Base-by-base conservation (phyloP, 1,140 invertebrate genomes). In the Phymastichus coffea region DNA sequence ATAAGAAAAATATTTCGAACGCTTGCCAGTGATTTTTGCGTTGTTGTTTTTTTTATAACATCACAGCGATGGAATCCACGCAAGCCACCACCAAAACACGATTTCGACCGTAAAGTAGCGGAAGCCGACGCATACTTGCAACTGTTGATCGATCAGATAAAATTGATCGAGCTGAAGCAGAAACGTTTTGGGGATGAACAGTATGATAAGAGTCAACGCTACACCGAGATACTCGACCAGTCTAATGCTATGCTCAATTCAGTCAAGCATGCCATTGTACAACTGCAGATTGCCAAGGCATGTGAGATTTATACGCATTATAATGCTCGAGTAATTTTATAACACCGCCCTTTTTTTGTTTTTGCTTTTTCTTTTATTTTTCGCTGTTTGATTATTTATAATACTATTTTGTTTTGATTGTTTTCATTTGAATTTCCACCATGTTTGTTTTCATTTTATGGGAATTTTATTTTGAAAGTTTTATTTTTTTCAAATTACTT, bases 81-180 rank as follows among this genome's bases (percentile, higher is more conserved):
- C 43, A 83, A 82, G 63, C 77, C 82, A 23, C 79, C 84, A 0
- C 85, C 87, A 3, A 89, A 85, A 48, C 84, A 87, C 64, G 88
- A 91, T 72, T 94, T 99, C 77, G 93, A 97, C 77, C 87, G 90
- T 30, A 93, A 95, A 76, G 86, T 99, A 28, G 86, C 92, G 1
- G 95, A 98, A 81, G 94, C 95, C 15, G 96, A 99, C 81, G 92
- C 91, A 23, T 99, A 98, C 81, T 84, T 99, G 40, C 95, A 98
- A 81, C 83, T 98, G 51, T 86, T 99, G 74, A 97, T 98, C 63
- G 93, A 98, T 66, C 93, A 98, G 79, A 89, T 93, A 64, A 86
- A 87, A 71, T 85, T 91, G 72, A 85, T 79, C 43, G 74, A 78
- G 61, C 55, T 60, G 40, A 77, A 78, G 54, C 70, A 69, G 26